Conservation (phyloP, 2,113 vertebrate genomes). For the Equus przewalskii region DNA sequence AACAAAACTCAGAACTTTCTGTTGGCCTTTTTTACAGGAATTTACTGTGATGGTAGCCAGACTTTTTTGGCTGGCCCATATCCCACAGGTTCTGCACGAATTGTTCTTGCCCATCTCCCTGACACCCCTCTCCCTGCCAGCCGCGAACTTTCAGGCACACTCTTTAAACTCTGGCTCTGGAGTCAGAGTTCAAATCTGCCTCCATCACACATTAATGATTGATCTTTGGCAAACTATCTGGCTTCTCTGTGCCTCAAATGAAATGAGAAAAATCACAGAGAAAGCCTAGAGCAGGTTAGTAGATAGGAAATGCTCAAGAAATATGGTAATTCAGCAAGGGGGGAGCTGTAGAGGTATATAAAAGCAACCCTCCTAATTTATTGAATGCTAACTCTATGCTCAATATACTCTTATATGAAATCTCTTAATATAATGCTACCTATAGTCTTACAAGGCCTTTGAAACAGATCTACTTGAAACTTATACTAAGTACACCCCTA, state of each 20-base stretch:
- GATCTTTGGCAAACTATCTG: neutral
- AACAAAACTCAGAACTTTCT: neutral
- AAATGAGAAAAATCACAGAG: neutral
- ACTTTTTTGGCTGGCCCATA: neutral
- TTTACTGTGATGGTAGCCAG: neutral
- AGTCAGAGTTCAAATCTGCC: neutral
- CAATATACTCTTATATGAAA: neutral
- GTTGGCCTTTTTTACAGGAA: neutral
- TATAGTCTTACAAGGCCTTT: neutral
- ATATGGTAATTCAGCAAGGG: neutral
- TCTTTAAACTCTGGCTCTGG: neutral
- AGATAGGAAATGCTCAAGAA: neutral
- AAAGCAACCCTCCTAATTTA: neutral
- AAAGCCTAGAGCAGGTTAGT: neutral
- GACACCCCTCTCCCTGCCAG: neutral
- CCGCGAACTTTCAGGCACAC: neutral
- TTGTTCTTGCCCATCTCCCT: neutral
- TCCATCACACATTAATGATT: neutral
- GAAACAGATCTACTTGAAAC: neutral
- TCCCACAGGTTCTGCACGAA: neutral
- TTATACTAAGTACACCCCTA: neutral
- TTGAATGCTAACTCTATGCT: neutral
- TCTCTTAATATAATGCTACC: neutral
- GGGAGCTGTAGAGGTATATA: neutral
- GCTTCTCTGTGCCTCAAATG: neutral